Evolutionary conservation across 2,888 invertebrate species (phyloP).

Genomic region (Pyrrhia umbra): DNA sequence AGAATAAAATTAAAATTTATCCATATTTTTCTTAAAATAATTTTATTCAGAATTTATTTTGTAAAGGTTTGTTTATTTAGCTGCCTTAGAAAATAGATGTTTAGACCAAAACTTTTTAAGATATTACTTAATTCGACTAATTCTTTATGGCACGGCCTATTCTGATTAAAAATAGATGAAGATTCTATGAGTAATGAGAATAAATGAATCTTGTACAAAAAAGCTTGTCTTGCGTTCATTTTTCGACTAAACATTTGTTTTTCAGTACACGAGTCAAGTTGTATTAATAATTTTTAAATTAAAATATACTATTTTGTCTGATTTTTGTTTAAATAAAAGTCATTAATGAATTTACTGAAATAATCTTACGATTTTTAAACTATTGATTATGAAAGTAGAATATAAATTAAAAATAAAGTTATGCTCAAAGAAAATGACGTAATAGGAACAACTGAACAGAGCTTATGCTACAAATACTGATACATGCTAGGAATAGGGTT

Average conservation of each 20-base stretch:
- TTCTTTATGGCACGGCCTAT: conserved; percentile 71
- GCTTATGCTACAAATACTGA: conserved; percentile 87
- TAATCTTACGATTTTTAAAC: conserved; percentile 39
- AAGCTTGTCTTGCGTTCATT: not conserved
- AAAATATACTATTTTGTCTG: too few relatives aligned
- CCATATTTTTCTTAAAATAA: not conserved
- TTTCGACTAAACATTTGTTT: too few relatives aligned
- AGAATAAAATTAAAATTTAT: conserved; percentile 10
- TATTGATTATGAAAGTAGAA: conserved; percentile 42
- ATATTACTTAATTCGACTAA: conserved; percentile 65
- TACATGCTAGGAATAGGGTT: conserved; percentile 82
- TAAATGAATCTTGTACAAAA: conserved; percentile 7
- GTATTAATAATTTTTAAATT: too few relatives aligned
- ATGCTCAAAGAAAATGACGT: conserved; percentile 61
- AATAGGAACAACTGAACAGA: conserved; percentile 85
- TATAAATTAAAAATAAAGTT: conserved; percentile 54
- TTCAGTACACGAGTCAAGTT: too few relatives aligned
- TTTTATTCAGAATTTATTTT: conserved; percentile 30
- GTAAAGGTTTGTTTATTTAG: conserved; percentile 7
- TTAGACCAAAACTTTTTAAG: conserved; percentile 58
- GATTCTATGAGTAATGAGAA: not conserved
- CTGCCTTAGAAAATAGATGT: conserved; percentile 30
- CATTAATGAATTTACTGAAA: not conserved
- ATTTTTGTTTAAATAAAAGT: too few relatives aligned
- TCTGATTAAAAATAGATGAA: conserved; percentile 39